Base-by-base conservation (phyloP, 2,113 vertebrate genomes). In the Cyanoramphus novaezelandiae region DNA sequence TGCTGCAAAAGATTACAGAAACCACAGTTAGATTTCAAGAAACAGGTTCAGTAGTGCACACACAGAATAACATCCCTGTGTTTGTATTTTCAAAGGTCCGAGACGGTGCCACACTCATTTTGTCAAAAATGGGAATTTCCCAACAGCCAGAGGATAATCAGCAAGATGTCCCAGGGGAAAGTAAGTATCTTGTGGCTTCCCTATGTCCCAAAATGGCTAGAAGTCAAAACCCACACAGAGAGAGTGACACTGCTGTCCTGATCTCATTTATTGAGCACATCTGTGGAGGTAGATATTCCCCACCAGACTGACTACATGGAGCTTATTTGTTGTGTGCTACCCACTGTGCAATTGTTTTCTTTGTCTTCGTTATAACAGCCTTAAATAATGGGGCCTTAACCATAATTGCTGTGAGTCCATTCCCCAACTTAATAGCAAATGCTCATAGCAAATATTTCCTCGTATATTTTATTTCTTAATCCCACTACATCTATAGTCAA, bases 91-190 rank as follows among this genome's bases (percentile, higher is more conserved):
- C 97, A 39, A 97, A 99, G 99, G 99, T 99, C 57, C 98, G 99
- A 82, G 99, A 99, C 31, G 99, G 99, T 50, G 99, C 99, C 94
- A 99, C 98, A 0, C 97, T 99, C 86, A 99, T 99, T 93, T 97
- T 99, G 82, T 99, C 99, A 18, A 99, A 98, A 96, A 98, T 98
- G 95, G 98, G 98, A 46, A 98, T 99, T 95, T 98, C 98, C 35
- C 99, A 99, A 92, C 99, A 99, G 87, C 99, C 99, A 13, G 99
- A 99, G 55, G 98, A 99, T 94, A 99, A 99, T 96, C 99, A 99
- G 96, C 99, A 99, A 93, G 99, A 99, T 93, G 98, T 99, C 90
- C 99, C 99, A 1, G 99, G 99, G 71, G 99, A 99, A 96, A 98
- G 99, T 99, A 97, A 97, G 99, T 98, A 81, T 88, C 64, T 37